A percentile compares a stretch with the other conserved stretches of the same genome.
phyloP scores from a whole-genome alignment of 2,888 invertebrate species.

The Spialia ferax region DNA sequence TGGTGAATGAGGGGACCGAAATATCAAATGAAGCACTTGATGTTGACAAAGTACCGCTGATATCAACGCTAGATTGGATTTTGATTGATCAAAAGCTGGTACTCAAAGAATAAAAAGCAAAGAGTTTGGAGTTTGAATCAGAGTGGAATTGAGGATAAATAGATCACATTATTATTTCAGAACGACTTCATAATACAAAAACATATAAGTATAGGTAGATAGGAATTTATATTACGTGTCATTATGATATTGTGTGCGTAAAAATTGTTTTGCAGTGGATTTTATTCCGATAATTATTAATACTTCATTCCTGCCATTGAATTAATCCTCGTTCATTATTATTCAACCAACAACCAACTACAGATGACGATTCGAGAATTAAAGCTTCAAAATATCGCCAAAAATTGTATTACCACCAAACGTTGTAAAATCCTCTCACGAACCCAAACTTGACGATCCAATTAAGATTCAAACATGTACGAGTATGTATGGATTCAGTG shows the following conservation, averaged over 20 bases:
- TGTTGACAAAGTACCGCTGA: constrained; percentile 11
- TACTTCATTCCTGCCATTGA: too few relatives aligned
- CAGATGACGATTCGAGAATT: too few relatives aligned
- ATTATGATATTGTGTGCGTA: too few relatives aligned
- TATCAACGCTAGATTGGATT: constrained; percentile 12
- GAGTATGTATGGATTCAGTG: background rate
- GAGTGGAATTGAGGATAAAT: constrained; percentile 5
- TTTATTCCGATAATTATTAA: too few relatives aligned
- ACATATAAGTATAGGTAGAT: background rate
- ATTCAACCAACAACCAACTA: too few relatives aligned
- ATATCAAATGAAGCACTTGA: constrained; percentile 34
- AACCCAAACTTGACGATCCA: constrained; percentile 24
- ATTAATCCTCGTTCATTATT: too few relatives aligned
- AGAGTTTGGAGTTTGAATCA: constrained; percentile 3
- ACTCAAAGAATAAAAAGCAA: background rate
- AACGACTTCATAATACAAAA: background rate
- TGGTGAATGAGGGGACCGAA: constrained; percentile 22
- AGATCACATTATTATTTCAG: background rate
- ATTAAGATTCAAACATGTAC: constrained; percentile 17
- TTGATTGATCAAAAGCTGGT: constrained; percentile 23
- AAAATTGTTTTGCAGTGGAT: too few relatives aligned
- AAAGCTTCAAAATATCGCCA: too few relatives aligned
- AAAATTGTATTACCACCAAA: background rate
- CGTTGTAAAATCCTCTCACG: background rate
- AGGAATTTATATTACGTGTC: background rate